Conservation (phyloP, 2,888 invertebrate species). For the Corbicula japonica region DNA sequence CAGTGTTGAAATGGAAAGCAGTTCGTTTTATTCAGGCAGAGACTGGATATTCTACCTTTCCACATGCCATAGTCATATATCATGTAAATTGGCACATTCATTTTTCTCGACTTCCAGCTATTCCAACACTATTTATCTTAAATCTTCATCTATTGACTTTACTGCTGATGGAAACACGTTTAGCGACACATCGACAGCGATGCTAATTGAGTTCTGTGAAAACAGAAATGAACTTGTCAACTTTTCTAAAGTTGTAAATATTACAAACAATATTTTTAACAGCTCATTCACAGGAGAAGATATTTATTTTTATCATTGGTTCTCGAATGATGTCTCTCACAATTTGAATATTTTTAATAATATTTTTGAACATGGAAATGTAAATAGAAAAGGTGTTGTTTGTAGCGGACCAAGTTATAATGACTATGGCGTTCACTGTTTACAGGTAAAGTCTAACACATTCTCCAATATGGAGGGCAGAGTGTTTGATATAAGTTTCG, state of each 20-base stretch:
- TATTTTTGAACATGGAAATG: not conserved
- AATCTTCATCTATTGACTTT: not conserved
- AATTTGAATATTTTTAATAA: conserved; percentile 17
- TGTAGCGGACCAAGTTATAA: not conserved
- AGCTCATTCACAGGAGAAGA: not conserved
- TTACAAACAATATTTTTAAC: conserved; percentile 31
- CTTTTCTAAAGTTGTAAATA: not conserved
- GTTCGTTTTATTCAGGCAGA: not conserved
- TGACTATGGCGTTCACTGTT: not conserved
- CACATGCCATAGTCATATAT: not conserved
- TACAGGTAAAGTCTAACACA: conserved; percentile 6
- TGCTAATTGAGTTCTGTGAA: conserved; percentile 14
- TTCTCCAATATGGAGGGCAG: not conserved
- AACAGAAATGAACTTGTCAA: not conserved
- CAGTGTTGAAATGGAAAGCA: not conserved
- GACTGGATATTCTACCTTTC: not conserved
- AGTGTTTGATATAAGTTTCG: not conserved
- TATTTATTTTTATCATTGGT: conserved; percentile 12
- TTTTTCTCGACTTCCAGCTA: not conserved
- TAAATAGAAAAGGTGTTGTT: not conserved
- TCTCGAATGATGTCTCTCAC: not conserved
- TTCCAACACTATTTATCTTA: not conserved
- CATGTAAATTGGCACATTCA: not conserved
- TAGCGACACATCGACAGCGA: conserved; percentile 1
- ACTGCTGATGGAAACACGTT: conserved; percentile 2